These are phyloP conservation scores for Chamaetylas fuelleborni DNA, from an alignment of 2,113 vertebrate species.

Conservation along the genomic window DNA sequence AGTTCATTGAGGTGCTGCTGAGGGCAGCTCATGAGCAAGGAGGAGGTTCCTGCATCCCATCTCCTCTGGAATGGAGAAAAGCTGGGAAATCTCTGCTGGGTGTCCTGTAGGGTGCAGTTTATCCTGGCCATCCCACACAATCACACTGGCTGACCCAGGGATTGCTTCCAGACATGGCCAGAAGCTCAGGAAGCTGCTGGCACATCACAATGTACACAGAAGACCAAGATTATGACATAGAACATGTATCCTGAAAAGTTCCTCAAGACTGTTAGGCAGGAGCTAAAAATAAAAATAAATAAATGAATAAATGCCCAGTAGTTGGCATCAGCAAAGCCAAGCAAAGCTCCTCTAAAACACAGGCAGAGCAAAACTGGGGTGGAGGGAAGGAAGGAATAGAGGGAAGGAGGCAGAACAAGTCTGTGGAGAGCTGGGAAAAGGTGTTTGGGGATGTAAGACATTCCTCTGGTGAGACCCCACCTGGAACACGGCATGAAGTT, in stretches of 20 bases:
- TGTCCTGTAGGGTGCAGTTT: background rate
- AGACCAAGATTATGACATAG: background rate
- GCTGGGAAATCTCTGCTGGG: background rate
- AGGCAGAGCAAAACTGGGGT: background rate
- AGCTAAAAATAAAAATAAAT: background rate
- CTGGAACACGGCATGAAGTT: background rate
- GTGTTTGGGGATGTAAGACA: fast-evolving
- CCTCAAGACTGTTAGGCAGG: background rate
- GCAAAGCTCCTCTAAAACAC: background rate
- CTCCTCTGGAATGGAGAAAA: background rate
- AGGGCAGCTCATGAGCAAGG: background rate
- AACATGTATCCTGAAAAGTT: background rate
- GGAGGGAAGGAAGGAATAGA: too few relatives aligned
- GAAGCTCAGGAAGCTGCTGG: background rate
- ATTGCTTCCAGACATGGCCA: background rate
- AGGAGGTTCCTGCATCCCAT: background rate
- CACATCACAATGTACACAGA: background rate
- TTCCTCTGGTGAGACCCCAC: background rate
- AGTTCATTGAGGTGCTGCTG: background rate
- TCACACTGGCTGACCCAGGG: background rate
- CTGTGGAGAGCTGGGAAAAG: background rate
- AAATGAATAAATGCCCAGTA: background rate
- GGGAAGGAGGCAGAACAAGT: background rate
- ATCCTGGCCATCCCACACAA: background rate
- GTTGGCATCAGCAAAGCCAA: background rate